Evolutionary conservation across 2,113 vertebrate species (phyloP), one percentile per base, ranked within the genome.

Genomic region (Ptilonorhynchus violaceus): DNA sequence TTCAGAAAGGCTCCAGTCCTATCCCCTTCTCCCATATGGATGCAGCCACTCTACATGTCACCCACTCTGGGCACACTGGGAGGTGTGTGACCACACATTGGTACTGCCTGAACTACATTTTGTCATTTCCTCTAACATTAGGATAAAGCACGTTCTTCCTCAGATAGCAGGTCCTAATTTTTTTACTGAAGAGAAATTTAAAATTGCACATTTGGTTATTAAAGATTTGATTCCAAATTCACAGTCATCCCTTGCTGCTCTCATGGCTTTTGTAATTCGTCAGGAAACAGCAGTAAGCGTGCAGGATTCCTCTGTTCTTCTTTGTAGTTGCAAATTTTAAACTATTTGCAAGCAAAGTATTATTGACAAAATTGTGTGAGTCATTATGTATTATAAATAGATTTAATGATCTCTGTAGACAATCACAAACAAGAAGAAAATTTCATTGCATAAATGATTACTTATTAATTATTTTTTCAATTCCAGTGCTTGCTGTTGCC

Each of bases 351-450:
- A 92, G 58, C 75, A 27, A 93, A 85, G 15, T 59, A 49, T 56
- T 94, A 95, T 95, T 96, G 93, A 94, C 67, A 89, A 87, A 88
- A 70, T 74, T 41, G 24, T 72, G 66, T 35, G 62, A 93, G 55
- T 89, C 59, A 62, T 77, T 90, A 67, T 62, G 53, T 69, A 49
- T 94, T 94, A 92, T 83, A 85, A 97, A 95, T 89, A 80, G 60
- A 85, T 91, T 92, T 93, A 91, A 91, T 91, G 90, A 89, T 96
- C 68, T 86, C 78, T 84, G 76, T 37, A 92, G 82, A 93, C 25
- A 76, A 47, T 92, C 72, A 75, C 33, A 92, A 95, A 84, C 53
- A 93, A 93, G 85, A 94, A 73, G 78, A 96, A 97, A 95, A 93
- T 92, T 69, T 72, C 6, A 53, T 76, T 82, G 69, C 73, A 77